Conservation (phyloP, 37 sponge, comb jelly and placozoan species). For the Eunapius fragilis region DNA sequence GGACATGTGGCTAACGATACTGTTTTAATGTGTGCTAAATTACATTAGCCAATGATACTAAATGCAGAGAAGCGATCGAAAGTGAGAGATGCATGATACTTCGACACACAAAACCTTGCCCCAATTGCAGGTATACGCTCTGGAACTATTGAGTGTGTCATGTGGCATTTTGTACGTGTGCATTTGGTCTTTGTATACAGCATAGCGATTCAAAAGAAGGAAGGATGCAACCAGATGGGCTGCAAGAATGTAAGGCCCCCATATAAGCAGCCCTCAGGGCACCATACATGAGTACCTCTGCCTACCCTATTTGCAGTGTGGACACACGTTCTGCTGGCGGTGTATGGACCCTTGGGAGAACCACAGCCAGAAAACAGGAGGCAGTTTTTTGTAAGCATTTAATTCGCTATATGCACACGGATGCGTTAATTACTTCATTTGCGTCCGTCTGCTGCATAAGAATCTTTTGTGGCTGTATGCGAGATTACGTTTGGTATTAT, state of each 20-base stretch:
- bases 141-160: neutral
- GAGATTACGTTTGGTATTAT: too few species aligned
- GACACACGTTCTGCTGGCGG: slow-evolving; percentile 80
- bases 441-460: too few species aligned
- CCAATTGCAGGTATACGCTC: slow-evolving; percentile 61
- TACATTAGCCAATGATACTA: neutral
- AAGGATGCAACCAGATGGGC: slow-evolving; percentile 82
- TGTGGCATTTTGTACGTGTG: neutral
- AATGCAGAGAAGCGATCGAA: neutral
- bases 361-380: slow-evolving; percentile 68
- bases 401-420: too few species aligned
- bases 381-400: neutral
- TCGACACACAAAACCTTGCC: slow-evolving; percentile 77
- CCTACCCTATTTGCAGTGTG: slow-evolving; percentile 52
- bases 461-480: too few species aligned
- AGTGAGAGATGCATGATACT: slow-evolving; percentile 61
- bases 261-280: too few species aligned
- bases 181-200: slow-evolving; percentile 3
- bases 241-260: slow-evolving; percentile 82
- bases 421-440: too few species aligned
- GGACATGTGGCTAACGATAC: too few species aligned
- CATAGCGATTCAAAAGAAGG: slow-evolving; percentile 74
- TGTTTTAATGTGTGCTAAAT: too few species aligned
- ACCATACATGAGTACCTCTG: too few species aligned
- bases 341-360: slow-evolving; percentile 78